phyloP scores from a whole-genome alignment of 2,797 vertebrate genomes.

The Anabas testudineus region DNA sequence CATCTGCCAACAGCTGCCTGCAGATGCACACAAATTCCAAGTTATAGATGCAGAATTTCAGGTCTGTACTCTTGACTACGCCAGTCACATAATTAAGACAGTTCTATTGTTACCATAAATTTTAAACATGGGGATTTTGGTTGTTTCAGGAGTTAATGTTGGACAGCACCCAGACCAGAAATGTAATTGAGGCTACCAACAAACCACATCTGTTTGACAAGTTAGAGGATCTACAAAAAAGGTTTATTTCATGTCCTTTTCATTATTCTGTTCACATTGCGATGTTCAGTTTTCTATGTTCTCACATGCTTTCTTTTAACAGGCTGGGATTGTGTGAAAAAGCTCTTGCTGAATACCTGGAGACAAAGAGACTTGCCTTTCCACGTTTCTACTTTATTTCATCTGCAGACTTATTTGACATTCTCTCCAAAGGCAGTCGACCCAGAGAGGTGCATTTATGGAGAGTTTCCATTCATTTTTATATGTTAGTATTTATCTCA shows the following conservation, averaged over 20 bases:
- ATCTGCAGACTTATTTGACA: constrained; percentile 88
- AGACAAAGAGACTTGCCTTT: constrained; percentile 84
- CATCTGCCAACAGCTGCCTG: constrained; percentile 83
- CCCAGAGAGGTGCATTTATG: constrained; percentile 81
- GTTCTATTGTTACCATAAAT: not conserved
- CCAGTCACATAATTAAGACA: not conserved
- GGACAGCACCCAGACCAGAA: constrained; percentile 83
- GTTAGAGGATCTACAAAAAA: constrained; percentile 85
- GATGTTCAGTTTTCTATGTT: constrained; percentile 1
- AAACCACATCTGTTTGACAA: constrained; percentile 81
- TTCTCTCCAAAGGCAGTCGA: constrained; percentile 86
- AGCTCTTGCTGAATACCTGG: constrained; percentile 83
- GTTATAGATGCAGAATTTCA: constrained; percentile 85
- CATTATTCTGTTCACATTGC: not conserved
- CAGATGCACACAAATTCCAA: constrained; percentile 83
- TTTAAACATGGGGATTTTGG: constrained; percentile 1
- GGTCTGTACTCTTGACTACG: constrained; percentile 65
- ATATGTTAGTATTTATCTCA: not conserved
- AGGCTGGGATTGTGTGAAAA: constrained; percentile 86
- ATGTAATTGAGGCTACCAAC: constrained; percentile 86
- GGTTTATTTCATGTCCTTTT: constrained; percentile 69
- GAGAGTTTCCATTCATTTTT: not conserved
- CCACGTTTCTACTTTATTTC: constrained; percentile 88
- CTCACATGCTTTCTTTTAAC: constrained; percentile 6
- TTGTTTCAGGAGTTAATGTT: constrained; percentile 84